Evolutionary conservation across 1,140 invertebrate species (phyloP), one percentile per base, ranked within the genome.

Genomic region (Coelopa frigida): DNA sequence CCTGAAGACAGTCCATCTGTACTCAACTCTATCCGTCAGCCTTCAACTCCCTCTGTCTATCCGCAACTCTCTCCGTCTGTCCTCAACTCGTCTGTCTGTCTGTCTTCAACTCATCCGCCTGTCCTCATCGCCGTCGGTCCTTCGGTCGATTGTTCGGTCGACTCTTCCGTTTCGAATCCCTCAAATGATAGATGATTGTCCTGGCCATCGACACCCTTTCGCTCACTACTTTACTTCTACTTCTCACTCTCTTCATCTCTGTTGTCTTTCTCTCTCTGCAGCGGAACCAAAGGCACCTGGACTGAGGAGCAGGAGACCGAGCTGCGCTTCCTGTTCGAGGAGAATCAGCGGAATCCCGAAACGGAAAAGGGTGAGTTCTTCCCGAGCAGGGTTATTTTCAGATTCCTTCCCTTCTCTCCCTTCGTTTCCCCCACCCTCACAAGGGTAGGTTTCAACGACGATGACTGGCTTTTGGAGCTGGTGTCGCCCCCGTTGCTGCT

Each of bases 281-380:
- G 50, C 48, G 57, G 59, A 50, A 61, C 66, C 53, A 66, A 58
- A 38, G 72, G 70, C 51, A 58, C 65, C 10, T 96, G 92, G 93
- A 82, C 78, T 23, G 89, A 93, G 65, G 83, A 85, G 56, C 81
- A 94, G 70, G 89, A 94, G 70, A 77, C 84, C 48, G 89, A 94
- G 75, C 68, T 94, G 24, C 75, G 80, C 32, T 77, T 78, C 48
- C 73, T 94, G 31, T 89, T 83, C 70, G 85, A 88, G 72, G 88
- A 94, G 70, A 85, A 86, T 72, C 82, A 85, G 69, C 78, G 75
- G 45, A 81, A 86, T 63, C 74, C 77, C 23, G 56, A 73, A 56
- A 78, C 73, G 38, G 71, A 79, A 59, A 75, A 79, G 71, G 77
- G 78, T 78, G 68, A 57, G 49, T 54, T 53, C n/a, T n/a, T n/a